A percentile compares a stretch with the other conserved stretches of the same genome.
These are phyloP conservation scores for Lepidochrysops patricia DNA, from an alignment of 2,888 invertebrate species.

Conservation along the genomic window DNA sequence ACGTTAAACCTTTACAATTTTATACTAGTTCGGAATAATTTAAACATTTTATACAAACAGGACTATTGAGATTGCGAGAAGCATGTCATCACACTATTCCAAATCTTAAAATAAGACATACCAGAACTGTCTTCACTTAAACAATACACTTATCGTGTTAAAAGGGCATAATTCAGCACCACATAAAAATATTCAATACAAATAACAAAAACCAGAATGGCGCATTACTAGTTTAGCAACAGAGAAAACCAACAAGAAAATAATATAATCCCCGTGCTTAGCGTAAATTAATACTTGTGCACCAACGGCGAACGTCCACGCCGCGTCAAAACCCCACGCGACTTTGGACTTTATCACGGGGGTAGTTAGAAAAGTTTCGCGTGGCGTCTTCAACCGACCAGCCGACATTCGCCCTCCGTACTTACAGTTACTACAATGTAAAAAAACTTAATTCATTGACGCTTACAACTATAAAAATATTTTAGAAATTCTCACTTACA, in stretches of 20 bases:
- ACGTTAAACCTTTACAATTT: constrained; percentile 1
- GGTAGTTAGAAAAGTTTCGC: constrained; percentile 9
- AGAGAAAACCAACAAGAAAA: constrained; percentile 30
- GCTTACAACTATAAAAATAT: constrained; percentile 72
- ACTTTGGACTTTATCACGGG: constrained; percentile 15
- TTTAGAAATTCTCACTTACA: constrained; percentile 73
- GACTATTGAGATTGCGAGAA: constrained; percentile 15
- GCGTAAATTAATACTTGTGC: constrained; percentile 51
- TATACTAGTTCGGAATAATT: constrained; percentile 9
- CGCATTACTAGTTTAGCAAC: constrained; percentile 36
- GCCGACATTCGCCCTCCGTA: constrained; percentile 26
- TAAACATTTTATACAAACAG: constrained; percentile 4
- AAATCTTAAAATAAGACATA: constrained; percentile 23
- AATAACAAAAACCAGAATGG: constrained; percentile 41
- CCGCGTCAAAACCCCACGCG: constrained; percentile 17
- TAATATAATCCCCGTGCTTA: constrained; percentile 32
- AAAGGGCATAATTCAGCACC: constrained; percentile 54
- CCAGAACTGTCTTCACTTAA: constrained; percentile 45
- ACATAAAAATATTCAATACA: constrained; percentile 50
- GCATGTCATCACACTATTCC: background rate
- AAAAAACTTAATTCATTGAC: constrained; percentile 64
- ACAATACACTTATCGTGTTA: constrained; percentile 59
- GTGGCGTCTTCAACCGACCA: constrained; percentile 16
- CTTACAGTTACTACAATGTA: constrained; percentile 52
- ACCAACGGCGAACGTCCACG: constrained; percentile 19